phyloP scores from a whole-genome alignment of 2,113 vertebrate species.

The Siniperca chuatsi region DNA sequence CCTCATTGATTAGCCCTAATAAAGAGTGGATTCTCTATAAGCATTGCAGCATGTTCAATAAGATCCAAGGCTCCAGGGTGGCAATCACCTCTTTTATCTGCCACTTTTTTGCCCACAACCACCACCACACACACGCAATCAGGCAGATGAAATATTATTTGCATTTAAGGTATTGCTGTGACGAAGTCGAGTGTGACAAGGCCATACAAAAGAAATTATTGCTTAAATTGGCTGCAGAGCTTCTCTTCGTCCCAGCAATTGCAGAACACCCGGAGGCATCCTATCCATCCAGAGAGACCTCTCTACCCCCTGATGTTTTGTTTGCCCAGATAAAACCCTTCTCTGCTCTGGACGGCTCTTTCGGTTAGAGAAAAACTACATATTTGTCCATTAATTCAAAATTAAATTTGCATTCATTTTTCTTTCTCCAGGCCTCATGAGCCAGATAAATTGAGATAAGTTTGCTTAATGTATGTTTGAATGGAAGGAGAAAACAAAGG shows the following conservation, averaged over 20 bases:
- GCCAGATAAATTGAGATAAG: slow-evolving; percentile 42
- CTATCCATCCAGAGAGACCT: slow-evolving; percentile 27
- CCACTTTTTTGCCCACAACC: slow-evolving; percentile 13
- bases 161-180: slow-evolving; percentile 26
- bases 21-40: slow-evolving; percentile 70
- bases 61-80: slow-evolving; percentile 51
- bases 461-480: slow-evolving; percentile 39
- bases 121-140: not conserved
- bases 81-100: slow-evolving; percentile 55
- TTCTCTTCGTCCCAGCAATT: slow-evolving; percentile 6
- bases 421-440: slow-evolving; percentile 11
- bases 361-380: not conserved
- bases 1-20: slow-evolving; percentile 68
- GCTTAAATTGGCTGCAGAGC: slow-evolving; percentile 31
- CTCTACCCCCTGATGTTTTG: slow-evolving; percentile 39
- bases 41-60: slow-evolving; percentile 44
- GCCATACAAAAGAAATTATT: slow-evolving; percentile 27
- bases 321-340: slow-evolving; percentile 21
- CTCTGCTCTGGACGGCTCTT: slow-evolving; percentile 5
- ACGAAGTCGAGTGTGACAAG: slow-evolving; percentile 31
- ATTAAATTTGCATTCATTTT: slow-evolving; percentile 17
- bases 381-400: slow-evolving; percentile 22
- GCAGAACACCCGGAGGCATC: slow-evolving; percentile 17
- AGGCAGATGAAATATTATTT: slow-evolving; percentile 20
- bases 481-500: slow-evolving; percentile 22